Evolutionary conservation across 2,888 invertebrate genomes (phyloP).

Genomic region (Cerceris ruficornis): DNA sequence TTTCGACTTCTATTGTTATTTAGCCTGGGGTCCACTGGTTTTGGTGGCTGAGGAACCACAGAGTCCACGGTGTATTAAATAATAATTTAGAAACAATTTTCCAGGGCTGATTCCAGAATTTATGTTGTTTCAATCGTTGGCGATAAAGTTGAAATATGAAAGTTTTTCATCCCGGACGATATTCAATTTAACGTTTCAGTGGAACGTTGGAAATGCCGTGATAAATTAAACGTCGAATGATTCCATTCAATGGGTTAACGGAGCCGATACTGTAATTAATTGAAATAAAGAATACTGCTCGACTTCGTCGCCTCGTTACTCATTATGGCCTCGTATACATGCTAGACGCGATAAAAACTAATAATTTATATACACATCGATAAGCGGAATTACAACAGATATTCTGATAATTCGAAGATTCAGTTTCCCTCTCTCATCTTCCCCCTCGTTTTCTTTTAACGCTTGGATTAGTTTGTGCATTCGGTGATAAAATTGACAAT

Average conservation of each 20-base stretch:
- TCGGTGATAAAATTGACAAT: constrained; percentile 16
- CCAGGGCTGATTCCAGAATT: no score
- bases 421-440: neutral
- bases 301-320: neutral
- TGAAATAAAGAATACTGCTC: neutral
- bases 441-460: neutral
- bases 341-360: constrained; percentile 3
- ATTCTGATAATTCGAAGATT: neutral
- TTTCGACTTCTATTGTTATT: no score
- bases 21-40: no score
- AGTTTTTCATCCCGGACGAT: no score
- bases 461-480: constrained; percentile 11
- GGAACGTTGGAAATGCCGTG: no score
- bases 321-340: constrained; percentile 1
- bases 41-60: no score
- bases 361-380: constrained; percentile 20
- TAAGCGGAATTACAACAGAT: constrained; percentile 16
- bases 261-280: neutral
- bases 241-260: neutral
- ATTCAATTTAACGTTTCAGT: neutral
- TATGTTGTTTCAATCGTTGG: no score
- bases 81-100: no score
- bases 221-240: no score
- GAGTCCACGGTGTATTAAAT: no score
- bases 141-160: no score